Conservation (phyloP, 2,888 invertebrate genomes). For the Tridacna crocea region DNA sequence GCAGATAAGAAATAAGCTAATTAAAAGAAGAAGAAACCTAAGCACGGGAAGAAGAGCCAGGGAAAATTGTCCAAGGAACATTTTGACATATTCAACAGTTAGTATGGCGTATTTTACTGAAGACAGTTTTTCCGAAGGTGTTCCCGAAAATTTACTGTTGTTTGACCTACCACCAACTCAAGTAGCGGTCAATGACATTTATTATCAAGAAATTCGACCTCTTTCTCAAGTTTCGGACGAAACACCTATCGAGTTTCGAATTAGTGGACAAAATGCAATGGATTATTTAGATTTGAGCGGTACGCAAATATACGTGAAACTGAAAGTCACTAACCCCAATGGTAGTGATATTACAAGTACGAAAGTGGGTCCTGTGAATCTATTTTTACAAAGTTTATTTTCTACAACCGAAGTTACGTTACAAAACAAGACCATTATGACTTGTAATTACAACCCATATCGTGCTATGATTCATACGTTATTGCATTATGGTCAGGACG, state of each 20-base stretch:
- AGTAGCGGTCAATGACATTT: conserved; percentile 47
- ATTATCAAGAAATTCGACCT: conserved; percentile 53
- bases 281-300: conserved; percentile 46
- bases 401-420: conserved; percentile 36
- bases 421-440: conserved; percentile 34
- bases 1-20: conserved; percentile 11
- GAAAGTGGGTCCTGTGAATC: conserved; percentile 53
- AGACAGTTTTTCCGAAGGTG: conserved; percentile 52
- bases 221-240: conserved; percentile 54
- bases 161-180: conserved; percentile 59
- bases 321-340: conserved; percentile 24
- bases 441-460: conserved; percentile 53
- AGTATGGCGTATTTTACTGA: conserved; percentile 43
- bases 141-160: conserved; percentile 42
- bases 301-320: no score
- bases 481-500: conserved; percentile 35
- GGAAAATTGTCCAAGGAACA: not conserved
- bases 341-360: conserved; percentile 32
- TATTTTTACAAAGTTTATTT: conserved; percentile 51
- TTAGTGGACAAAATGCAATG: conserved; percentile 52
- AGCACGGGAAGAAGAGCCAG: not conserved
- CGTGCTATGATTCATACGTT: conserved; percentile 41
- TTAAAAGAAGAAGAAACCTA: conserved; percentile 5
- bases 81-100: conserved; percentile 2
- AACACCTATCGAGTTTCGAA: conserved; percentile 56